Evolutionary conservation across 2,797 vertebrate genomes (phyloP), one percentile per base, ranked within the genome.

Genomic region (Sylvilagus floridanus): DNA sequence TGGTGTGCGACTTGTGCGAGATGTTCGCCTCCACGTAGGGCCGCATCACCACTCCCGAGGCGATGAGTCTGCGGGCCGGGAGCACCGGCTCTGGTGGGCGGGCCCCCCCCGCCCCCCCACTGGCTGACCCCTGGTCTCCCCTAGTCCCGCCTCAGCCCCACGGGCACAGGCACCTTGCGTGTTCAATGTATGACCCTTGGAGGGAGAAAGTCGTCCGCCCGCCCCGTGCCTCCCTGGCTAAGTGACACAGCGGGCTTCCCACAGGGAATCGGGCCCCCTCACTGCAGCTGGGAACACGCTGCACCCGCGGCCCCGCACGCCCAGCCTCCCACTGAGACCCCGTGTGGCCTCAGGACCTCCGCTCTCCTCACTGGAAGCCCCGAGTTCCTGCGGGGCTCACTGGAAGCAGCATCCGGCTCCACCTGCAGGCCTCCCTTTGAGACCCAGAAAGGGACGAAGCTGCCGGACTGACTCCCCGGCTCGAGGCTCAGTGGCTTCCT

Each of bases 21-120:
- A 99, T 99, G 97, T 99, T 99, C 95, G 99, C 99, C 96, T 99
- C 99, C 98, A 99, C 99, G 0, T 99, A 99, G 4, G 99, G 99
- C 1, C 99, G 98, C 99, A 99, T 99, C 90, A 99, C 98, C 0
- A 99, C 99, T 0, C 99, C 99, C 0, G 99, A 99, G 4, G 99
- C 99, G 5, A 99, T 99, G 73, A 99, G 98, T 81, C 99, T 99
- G 91, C 83, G 69, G 42, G 65, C 50, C 63, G 24, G 68, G 26
- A 83, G 72, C 75, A 62, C 0, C 0, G 52, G 7, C n/a, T 77
- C 4, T 2, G 32, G 14, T 16, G 54, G 54, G 54, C 54, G 13
- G 14, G 54, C 13, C 16, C 19, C 17, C 54, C 42, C 42, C 8
- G 1, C 42, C 42, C 7, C 42, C 42, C 8, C 42, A 42, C 42